phyloP scores from a whole-genome alignment of 2,113 vertebrate species.

The Gallinago media region DNA sequence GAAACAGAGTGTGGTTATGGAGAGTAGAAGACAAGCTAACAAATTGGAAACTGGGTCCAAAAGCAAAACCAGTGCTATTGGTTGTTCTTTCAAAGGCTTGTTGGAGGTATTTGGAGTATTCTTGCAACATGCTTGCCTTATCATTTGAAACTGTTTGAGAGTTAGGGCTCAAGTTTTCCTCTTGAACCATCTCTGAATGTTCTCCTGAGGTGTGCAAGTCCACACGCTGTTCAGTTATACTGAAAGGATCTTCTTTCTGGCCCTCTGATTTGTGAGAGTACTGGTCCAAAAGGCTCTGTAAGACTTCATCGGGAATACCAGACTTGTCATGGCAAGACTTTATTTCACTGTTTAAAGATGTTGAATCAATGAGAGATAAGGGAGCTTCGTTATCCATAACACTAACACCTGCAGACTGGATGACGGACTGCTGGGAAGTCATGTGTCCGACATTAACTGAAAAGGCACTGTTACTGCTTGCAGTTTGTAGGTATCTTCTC shows the following conservation, averaged over 20 bases:
- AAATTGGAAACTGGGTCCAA: slow-evolving; percentile 91
- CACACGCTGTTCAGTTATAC: slow-evolving; percentile 90
- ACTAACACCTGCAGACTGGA: slow-evolving; percentile 88
- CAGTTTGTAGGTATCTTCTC: slow-evolving; percentile 94
- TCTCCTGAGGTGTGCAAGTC: slow-evolving; percentile 92
- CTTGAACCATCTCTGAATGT: slow-evolving; percentile 87
- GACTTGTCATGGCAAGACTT: slow-evolving; percentile 96
- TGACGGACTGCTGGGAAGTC: slow-evolving; percentile 90
- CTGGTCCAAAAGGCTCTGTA: slow-evolving; percentile 97
- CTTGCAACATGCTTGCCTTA: slow-evolving; percentile 93
- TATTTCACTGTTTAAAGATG: slow-evolving; percentile 86
- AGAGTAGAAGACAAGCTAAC: slow-evolving; percentile 92
- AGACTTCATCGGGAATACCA: slow-evolving; percentile 96
- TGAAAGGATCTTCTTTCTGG: slow-evolving; percentile 95
- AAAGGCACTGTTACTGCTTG: slow-evolving; percentile 90
- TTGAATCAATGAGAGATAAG: slow-evolving; percentile 92
- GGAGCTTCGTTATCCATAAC: slow-evolving; percentile 91
- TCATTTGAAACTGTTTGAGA: slow-evolving; percentile 87
- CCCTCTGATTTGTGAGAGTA: slow-evolving; percentile 93
- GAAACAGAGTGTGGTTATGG: slow-evolving; percentile 91
- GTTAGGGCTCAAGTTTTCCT: slow-evolving; percentile 84
- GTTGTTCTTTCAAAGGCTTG: slow-evolving; percentile 98
- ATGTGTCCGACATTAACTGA: slow-evolving; percentile 90
- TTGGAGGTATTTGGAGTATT: slow-evolving; percentile 98
- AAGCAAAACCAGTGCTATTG: slow-evolving; percentile 91